phyloP scores from a whole-genome alignment of 53 echinoderm and acorn worm genomes.

The Mesocentrotus franciscanus region DNA sequence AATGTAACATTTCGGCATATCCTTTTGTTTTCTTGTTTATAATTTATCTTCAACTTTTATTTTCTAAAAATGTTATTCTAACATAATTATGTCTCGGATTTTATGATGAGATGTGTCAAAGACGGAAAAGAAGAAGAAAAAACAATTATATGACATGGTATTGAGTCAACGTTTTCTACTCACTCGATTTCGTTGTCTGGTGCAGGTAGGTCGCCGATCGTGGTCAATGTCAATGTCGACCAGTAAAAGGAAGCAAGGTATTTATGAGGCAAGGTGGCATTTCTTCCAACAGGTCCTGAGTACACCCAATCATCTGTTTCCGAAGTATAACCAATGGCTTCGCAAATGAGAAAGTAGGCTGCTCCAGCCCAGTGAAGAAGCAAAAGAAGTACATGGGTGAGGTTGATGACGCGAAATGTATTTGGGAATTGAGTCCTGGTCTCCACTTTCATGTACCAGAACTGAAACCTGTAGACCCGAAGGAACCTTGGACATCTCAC shows the following conservation, averaged over 20 bases:
- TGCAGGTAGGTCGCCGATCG: conserved; percentile 88
- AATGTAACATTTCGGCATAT: too few species aligned
- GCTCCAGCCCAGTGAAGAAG: conserved; percentile 93
- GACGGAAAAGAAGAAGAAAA: too few species aligned
- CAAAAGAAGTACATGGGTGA: conserved; percentile 80
- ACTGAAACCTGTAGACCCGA: conserved; percentile 73
- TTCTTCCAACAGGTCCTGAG: conserved; percentile 69
- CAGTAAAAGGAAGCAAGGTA: conserved; percentile 94
- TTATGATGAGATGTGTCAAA: too few species aligned
- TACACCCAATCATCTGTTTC: conserved; percentile 80
- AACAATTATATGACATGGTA: too few species aligned
- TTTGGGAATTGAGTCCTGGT: conserved; percentile 80
- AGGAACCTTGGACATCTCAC: conserved; percentile 85
- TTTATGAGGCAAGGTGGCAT: conserved; percentile 76
- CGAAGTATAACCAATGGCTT: conserved; percentile 34
- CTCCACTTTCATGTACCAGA: conserved; percentile 84
- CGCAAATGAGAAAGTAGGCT: conserved; percentile 82
- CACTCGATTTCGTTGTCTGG: conserved; percentile 85
- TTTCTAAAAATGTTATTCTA: too few species aligned
- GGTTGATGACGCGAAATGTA: conserved; percentile 80
- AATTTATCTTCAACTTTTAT: too few species aligned
- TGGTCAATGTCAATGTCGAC: conserved; percentile 90
- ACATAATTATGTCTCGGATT: too few species aligned
- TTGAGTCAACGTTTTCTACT: conserved; percentile 46
- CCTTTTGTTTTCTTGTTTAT: too few species aligned